Conservation (phyloP, 2,113 vertebrate species). For the Xiphias gladius region DNA sequence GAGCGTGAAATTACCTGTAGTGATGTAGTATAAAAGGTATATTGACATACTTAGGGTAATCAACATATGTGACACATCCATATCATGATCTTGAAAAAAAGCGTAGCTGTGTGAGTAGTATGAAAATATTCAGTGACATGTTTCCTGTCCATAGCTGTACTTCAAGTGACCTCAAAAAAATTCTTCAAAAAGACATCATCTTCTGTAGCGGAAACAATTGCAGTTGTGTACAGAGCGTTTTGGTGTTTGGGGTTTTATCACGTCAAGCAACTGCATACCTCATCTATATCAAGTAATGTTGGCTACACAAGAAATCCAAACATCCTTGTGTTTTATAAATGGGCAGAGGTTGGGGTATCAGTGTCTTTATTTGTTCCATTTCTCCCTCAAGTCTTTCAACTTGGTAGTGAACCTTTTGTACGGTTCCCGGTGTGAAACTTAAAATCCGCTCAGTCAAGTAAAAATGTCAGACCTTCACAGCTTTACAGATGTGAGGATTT, state of each 20-base stretch:
- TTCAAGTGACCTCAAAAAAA: too few species aligned
- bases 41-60: too few species aligned
- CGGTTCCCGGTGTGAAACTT: not conserved
- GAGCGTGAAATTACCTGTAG: not conserved
- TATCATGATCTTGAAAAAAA: too few species aligned
- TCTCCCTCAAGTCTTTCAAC: constrained; percentile 12
- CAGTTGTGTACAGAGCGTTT: not conserved
- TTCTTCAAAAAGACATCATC: too few species aligned
- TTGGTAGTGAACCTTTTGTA: not conserved
- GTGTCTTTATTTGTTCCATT: constrained; percentile 24
- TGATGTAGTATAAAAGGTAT: not conserved
- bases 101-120: not conserved
- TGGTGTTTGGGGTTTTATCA: not conserved
- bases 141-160: not conserved
- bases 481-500: not conserved
- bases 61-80: too few species aligned
- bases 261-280: not conserved
- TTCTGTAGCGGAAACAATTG: not conserved
- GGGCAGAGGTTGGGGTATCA: not conserved
- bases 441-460: not conserved
- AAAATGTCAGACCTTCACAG: not conserved
- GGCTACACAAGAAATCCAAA: constrained; percentile 33
- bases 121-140: not conserved
- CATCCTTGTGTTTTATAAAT: constrained; percentile 1
- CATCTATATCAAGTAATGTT: constrained; percentile 1